A percentile compares a stretch with the other conserved stretches of the same genome.
These are phyloP conservation scores for Crotalus horridus DNA, from an alignment of 2,113 vertebrate genomes.

Conservation along the genomic window DNA sequence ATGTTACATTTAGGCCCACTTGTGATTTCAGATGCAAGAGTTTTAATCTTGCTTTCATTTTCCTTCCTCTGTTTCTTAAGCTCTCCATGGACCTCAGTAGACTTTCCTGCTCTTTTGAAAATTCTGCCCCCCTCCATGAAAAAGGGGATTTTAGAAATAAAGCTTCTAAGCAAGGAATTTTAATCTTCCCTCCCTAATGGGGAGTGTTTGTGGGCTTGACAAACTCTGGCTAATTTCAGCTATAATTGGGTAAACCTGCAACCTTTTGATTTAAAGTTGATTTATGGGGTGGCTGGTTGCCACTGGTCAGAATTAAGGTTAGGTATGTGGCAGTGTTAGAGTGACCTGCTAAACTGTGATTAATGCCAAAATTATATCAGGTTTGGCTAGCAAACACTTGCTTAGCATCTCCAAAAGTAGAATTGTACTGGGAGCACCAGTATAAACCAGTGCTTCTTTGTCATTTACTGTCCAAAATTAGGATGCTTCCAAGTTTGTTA, in stretches of 20 bases:
- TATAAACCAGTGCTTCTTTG: no score
- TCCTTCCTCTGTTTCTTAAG: not conserved
- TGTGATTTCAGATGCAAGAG: not conserved
- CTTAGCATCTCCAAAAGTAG: not conserved
- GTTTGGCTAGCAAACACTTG: no score
- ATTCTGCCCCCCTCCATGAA: not conserved
- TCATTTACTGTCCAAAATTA: no score
- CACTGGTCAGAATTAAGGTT: not conserved
- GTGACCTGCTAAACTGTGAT: not conserved
- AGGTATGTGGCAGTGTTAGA: not conserved
- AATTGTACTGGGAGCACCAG: no score
- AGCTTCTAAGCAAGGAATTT: not conserved
- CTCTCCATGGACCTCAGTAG: no score
- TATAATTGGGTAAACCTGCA: not conserved
- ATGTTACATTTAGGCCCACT: not conserved
- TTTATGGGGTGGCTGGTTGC: no score
- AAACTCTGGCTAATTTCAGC: not conserved
- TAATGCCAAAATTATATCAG: not conserved
- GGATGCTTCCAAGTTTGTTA: no score
- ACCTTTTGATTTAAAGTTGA: not conserved
- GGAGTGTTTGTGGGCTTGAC: not conserved
- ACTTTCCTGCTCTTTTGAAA: not conserved
- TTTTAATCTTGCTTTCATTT: not conserved
- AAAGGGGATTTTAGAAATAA: not conserved
- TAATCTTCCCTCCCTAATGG: not conserved